Conservation (phyloP, 2,797 vertebrate genomes). For the Coranthus polyacanthus region DNA sequence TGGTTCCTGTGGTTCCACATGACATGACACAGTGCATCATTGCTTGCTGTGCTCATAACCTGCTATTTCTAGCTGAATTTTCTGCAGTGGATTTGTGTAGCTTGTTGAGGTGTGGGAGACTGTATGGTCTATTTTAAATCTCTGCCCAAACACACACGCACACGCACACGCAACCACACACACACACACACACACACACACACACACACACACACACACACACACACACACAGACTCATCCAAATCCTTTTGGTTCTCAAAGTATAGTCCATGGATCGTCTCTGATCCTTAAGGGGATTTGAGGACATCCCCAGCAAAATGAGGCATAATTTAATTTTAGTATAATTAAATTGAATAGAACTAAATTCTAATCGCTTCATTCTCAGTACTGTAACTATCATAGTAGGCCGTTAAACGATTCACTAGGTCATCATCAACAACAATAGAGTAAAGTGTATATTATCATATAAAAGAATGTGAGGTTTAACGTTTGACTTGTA, state of each 20-base stretch:
- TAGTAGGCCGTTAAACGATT: neutral
- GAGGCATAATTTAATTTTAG: conserved; percentile 30
- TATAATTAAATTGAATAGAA: conserved; percentile 39
- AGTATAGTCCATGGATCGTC: conserved; percentile 36
- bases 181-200: neutral
- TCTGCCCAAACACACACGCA: conserved; percentile 2
- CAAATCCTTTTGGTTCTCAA: conserved; percentile 27
- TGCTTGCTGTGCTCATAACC: conserved; percentile 47
- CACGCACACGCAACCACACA: too few relatives aligned
- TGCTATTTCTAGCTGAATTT: conserved; percentile 40
- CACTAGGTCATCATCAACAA: neutral
- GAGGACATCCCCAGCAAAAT: conserved; percentile 42
- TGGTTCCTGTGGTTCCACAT: conserved; percentile 12
- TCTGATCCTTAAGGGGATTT: conserved; percentile 40
- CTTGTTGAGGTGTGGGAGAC: conserved; percentile 30
- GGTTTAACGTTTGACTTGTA: conserved; percentile 1
- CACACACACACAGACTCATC: neutral
- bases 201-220: neutral
- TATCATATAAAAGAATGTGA: neutral
- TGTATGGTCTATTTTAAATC: conserved; percentile 50
- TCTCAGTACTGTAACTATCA: neutral
- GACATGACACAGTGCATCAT: conserved; percentile 14
- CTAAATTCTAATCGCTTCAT: conserved; percentile 7
- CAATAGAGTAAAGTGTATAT: neutral
- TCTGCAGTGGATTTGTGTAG: conserved; percentile 21